A percentile compares a stretch with the other conserved stretches of the same genome.
Conservation (phyloP, 37 sponge, comb jelly and placozoan genomes). For the Haliclona indistincta region DNA sequence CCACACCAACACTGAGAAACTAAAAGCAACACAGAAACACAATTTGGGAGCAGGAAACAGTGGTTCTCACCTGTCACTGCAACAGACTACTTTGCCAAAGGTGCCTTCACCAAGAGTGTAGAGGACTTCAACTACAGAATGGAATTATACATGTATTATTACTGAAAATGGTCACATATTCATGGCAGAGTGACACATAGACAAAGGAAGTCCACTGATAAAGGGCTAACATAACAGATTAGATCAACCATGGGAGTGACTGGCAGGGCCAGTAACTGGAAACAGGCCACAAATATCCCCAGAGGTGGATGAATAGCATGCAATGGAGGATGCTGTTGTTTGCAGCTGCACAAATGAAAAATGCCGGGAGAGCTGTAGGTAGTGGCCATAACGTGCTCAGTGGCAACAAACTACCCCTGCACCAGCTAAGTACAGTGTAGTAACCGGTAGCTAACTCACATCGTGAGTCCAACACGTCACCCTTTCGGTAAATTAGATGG, state of each 20-base stretch:
- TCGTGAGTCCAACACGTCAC: constrained; percentile 74
- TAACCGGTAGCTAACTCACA: constrained; percentile 41
- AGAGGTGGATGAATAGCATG: too few relatives aligned
- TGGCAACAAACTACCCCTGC: neutral
- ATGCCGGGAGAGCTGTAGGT: neutral
- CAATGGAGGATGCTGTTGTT: too few relatives aligned
- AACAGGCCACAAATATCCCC: too few relatives aligned
- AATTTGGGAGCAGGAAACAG: too few relatives aligned
- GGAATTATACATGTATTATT: neutral
- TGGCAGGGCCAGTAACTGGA: too few relatives aligned
- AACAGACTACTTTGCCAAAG: constrained; percentile 98
- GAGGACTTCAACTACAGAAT: constrained; percentile 78
- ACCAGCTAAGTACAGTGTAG: neutral
- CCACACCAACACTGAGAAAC: too few relatives aligned
- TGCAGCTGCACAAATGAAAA: too few relatives aligned
- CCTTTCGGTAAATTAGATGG: constrained; percentile 85
- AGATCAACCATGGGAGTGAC: too few relatives aligned
- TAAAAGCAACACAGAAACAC: too few relatives aligned
- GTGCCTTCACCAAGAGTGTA: constrained; percentile 95
- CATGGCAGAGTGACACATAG: too few relatives aligned
- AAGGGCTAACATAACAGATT: too few relatives aligned
- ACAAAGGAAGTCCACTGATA: too few relatives aligned
- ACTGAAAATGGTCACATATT: neutral
- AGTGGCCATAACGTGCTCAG: neutral
- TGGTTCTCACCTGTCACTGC: constrained; percentile 90